Base-by-base conservation (phyloP, 2,113 vertebrate species). In the Nyctibius bracteatus region DNA sequence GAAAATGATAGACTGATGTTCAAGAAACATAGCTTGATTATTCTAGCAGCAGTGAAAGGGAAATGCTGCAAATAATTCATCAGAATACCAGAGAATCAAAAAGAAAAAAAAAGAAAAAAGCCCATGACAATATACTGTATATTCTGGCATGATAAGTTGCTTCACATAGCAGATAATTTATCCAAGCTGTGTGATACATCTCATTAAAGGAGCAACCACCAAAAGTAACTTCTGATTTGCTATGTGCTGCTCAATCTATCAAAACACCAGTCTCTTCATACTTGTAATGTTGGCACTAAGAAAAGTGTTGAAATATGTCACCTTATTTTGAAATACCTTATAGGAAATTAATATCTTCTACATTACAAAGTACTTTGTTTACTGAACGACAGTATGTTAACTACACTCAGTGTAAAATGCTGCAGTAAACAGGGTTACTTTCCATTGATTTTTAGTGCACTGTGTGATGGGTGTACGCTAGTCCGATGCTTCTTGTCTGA, bases 31-130 rank as follows among this genome's bases (percentile, higher is more conserved):
- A 96, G 94, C 96, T 97, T 95, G 96, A 97, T 97, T 97, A 97
- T 96, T 97, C 96, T 68, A 95, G 92, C 77, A 92, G 88, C 90
- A 91, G 52, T 87, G 85, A 97, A 96, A 96, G 79, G 71, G 96
- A 96, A 97, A 97, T 73, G 93, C 55, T 97, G 91, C 97, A 97
- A 97, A 97, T 97, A 96, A 97, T 97, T 97, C 95, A 97, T 97
- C 93, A 97, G 95, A 96, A 95, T 96, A 94, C 72, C 65, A 94
- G 55, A 96, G 79, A 96, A 91, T 97, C 81, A 92, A 94, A 1
- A 39, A 41, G 31, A n/a, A 44, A 24, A 17, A 74, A 72, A 49
- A 35, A 5, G 15, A 95, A 94, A 97, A 96, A 96, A 96, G 71
- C 92, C 94, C 95, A 94, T 96, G 95, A 97, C 95, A 97, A 97